Evolutionary conservation across 2,888 invertebrate species (phyloP), one percentile per base, ranked within the genome.

Genomic region (Petrolisthes manimaculis): DNA sequence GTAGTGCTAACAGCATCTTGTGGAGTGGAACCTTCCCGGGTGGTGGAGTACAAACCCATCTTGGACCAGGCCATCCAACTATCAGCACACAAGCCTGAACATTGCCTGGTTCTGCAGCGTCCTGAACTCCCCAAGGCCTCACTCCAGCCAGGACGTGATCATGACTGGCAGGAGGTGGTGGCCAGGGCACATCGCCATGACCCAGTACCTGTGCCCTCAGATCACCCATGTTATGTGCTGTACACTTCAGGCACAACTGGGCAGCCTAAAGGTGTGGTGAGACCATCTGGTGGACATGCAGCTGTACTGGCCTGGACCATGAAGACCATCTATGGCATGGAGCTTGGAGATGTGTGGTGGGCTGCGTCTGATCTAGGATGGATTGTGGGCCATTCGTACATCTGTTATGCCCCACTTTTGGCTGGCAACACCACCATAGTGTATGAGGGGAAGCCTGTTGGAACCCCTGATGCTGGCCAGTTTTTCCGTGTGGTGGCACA

Each of bases 371-470:
- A 91, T 69, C 93, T 91, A 67, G 91, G 91, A 55, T 92, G 92
- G 92, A 93, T 94, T 55, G 93, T 94, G 21, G 93, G 94, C 37
- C 94, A 94, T 90, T 94, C 93, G 0, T 94, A 93, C 91, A 93
- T 93, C 81, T 92, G 92, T 86, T 94, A 94, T 91, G 93, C 92
- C 6, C 94, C 94, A 8, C 92, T 94, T 37, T 91, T 93, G 55
- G 85, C 89, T 75, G 84, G 91, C 56, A 89, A 85, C 74, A 91
- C 90, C 53, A 96, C 96, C 83, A 94, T 97, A 37, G 95, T 97
- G 94, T 97, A 96, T 92, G 97, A 98, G 93, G 98, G 98, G 3
- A 98, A 98, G 93, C 98, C 98, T 0, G 97, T 98, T 92, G 95
- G 98, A 90, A 98, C 98, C 0, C 98, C 98, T 0, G 97, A 98